These are phyloP conservation scores for Tetragonula clypearis DNA, from an alignment of 1,140 invertebrate genomes.

Conservation along the genomic window DNA sequence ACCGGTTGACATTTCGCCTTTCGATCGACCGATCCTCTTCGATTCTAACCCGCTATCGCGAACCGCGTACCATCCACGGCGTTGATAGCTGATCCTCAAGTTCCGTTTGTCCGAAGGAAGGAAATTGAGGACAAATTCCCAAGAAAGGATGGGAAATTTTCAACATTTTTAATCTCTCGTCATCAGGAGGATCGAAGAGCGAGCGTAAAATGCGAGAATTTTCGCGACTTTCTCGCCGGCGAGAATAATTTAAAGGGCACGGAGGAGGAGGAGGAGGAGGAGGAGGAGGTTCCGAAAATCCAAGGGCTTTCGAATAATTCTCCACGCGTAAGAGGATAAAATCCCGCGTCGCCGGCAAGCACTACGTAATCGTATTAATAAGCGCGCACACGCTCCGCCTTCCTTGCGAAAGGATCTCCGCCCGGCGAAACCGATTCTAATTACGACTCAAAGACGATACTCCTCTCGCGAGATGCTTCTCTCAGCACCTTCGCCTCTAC, in stretches of 20 bases:
- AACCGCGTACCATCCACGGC: not conserved
- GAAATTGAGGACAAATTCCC: too few relatives aligned
- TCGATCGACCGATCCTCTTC: not conserved
- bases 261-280: too few relatives aligned
- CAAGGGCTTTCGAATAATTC: slow-evolving; percentile 36
- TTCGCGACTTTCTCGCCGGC: fast-evolving
- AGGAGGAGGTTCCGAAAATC: not conserved
- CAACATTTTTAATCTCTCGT: too few relatives aligned
- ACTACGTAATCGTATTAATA: slow-evolving; percentile 60
- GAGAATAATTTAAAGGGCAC: not conserved
- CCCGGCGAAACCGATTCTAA: slow-evolving; percentile 70
- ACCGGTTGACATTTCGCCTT: slow-evolving; percentile 25
- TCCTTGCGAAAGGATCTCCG: slow-evolving; percentile 45
- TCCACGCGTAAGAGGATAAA: slow-evolving; percentile 44
- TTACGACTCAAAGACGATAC: slow-evolving; percentile 67
- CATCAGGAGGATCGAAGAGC: too few relatives aligned
- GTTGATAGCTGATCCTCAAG: too few relatives aligned
- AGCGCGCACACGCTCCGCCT: slow-evolving; percentile 10
- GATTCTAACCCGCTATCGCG: not conserved
- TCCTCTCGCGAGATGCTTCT: slow-evolving; percentile 38
- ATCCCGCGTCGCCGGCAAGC: not conserved
- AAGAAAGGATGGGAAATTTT: too few relatives aligned
- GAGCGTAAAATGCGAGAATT: not conserved
- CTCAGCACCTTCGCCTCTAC: not conserved
- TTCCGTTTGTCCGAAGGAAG: too few relatives aligned